phyloP scores from a whole-genome alignment of 2,113 vertebrate species.

The Tringa solitaria region DNA sequence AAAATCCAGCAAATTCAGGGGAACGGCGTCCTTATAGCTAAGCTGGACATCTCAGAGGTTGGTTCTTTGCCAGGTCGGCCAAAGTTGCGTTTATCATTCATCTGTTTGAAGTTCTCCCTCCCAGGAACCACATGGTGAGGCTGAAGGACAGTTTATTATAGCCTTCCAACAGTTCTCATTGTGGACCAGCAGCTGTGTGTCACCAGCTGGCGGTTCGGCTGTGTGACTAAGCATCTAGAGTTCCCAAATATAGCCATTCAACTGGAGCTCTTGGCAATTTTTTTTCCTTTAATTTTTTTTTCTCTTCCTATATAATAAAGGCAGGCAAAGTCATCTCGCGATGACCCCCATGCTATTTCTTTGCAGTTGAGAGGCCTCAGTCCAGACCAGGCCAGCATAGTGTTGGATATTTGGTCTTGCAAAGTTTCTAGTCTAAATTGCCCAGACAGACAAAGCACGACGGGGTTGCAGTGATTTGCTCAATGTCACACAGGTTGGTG shows the following conservation, averaged over 20 bases:
- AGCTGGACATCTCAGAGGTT: not conserved
- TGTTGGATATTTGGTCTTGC: not conserved
- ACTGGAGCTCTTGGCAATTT: not conserved
- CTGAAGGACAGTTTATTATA: constrained; percentile 44
- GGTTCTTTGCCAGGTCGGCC: not conserved
- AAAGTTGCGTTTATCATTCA: not conserved
- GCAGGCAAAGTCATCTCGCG: not conserved
- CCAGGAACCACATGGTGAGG: not conserved
- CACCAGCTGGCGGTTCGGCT: constrained; percentile 34
- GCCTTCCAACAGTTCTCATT: not conserved
- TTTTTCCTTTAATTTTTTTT: not conserved
- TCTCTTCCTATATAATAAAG: not conserved
- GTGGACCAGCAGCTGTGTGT: constrained; percentile 50
- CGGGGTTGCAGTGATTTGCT: not conserved
- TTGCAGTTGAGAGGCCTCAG: not conserved
- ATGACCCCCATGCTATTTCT: not conserved
- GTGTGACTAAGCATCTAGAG: constrained; percentile 56
- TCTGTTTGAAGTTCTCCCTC: not conserved
- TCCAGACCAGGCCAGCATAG: not conserved
- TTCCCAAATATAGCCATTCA: constrained; percentile 45
- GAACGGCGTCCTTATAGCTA: accelerated
- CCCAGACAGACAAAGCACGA: not conserved
- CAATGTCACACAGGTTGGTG: not conserved
- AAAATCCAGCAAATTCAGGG: not conserved
- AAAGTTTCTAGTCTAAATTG: not conserved